phyloP scores from a whole-genome alignment of 2,888 invertebrate species.

The Nineta flava region DNA sequence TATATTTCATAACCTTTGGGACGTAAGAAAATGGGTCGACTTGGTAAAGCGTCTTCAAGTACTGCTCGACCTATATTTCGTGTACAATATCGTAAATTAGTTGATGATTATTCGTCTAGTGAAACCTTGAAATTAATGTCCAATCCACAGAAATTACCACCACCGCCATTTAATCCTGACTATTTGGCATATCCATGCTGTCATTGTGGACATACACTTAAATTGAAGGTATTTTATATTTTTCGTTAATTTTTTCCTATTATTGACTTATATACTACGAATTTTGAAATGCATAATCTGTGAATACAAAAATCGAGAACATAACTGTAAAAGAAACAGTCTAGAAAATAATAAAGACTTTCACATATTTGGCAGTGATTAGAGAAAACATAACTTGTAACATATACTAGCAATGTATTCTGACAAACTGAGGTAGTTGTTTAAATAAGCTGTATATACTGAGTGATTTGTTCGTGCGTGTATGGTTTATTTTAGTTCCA shows the following conservation, averaged over 20 bases:
- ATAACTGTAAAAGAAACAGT: too few relatives aligned
- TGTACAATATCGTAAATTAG: conserved; percentile 40
- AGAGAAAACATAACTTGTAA: too few relatives aligned
- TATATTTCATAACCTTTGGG: background rate
- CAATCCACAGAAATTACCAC: background rate
- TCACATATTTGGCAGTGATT: too few relatives aligned
- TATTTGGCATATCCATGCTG: conserved; percentile 42
- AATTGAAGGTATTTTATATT: conserved; percentile 28
- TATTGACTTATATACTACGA: too few relatives aligned
- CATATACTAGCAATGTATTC: too few relatives aligned
- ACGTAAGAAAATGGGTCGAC: conserved; percentile 31
- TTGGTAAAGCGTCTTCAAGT: conserved; percentile 26
- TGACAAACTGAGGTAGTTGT: too few relatives aligned
- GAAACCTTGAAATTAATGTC: conserved; percentile 28
- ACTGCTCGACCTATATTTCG: conserved; percentile 32
- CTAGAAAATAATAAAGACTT: too few relatives aligned
- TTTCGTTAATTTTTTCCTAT: background rate
- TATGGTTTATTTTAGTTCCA: too few relatives aligned
- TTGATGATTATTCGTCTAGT: conserved; percentile 32
- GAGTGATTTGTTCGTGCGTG: too few relatives aligned
- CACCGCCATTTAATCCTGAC: conserved; percentile 15
- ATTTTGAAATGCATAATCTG: too few relatives aligned
- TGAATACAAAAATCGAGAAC: too few relatives aligned
- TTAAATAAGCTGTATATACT: too few relatives aligned
- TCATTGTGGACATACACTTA: conserved; percentile 42